Evolutionary conservation across 2,797 vertebrate species (phyloP), one percentile per base, ranked within the genome.

Genomic region (Acestrorhynchus altus): DNA sequence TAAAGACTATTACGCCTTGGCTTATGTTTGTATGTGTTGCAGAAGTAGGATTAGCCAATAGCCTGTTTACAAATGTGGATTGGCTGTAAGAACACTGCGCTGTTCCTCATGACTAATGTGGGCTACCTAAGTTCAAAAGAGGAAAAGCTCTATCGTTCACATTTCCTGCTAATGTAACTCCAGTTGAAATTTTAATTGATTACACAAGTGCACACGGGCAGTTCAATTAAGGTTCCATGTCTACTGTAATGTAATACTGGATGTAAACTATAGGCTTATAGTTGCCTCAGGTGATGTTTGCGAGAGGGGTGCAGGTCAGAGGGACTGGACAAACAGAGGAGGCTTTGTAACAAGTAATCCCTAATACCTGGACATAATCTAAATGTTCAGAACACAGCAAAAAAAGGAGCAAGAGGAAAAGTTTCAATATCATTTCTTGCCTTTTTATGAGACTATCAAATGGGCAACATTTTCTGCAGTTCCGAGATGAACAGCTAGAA

Each of bases 1-100:
- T 64, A 56, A 70, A 77, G 65, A 77, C 49, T 70, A 70, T 70
- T 74, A 51, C 20, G 69, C 64, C 71, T 7, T 65, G 49, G 52
- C 63, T 51, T 49, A 76, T 72, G 65, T 16, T 31, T 52, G 68
- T 61, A 10, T 42, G 28, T 70, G 56, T 46, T 52, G 49, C 66
- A 69, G 65, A 16, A 12, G 35, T 16, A 35, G 31, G 5, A 16
- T 56, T 74, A 81, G 8, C 31, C 35, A 1, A 11, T 12, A 39
- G 35, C 60, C 60, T 63, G 60, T 63, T 77, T 77, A 78, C 13
- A 42, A 54, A 8, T n/a, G 49, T n/a, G 51, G 42, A 28, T 28
- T 1, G 8, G 15, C 22, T 31, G 18, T 39, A 42, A 42, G 59
- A 63, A 10, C 7, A 12, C 24, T 52, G 28, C 51, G 26, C 6